phyloP scores from a whole-genome alignment of 64 coral and sea anemone genomes.

The Hydrozoanthus tunicans region DNA sequence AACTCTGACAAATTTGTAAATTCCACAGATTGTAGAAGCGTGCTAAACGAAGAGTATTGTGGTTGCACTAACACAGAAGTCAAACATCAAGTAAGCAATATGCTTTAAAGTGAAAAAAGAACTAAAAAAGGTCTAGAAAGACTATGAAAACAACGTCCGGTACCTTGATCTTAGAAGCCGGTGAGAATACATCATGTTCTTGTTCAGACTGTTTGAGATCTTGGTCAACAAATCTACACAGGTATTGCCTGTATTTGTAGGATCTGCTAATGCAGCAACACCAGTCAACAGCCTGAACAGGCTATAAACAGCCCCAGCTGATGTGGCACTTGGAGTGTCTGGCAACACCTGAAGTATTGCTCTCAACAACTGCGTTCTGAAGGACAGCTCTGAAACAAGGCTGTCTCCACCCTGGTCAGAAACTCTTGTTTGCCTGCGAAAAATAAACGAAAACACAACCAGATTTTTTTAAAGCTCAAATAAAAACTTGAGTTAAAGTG shows the following conservation, averaged over 20 bases:
- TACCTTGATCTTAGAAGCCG: constrained; percentile 45
- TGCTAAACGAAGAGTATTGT: too few relatives aligned
- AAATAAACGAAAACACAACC: not conserved
- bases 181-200: not conserved
- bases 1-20: too few relatives aligned
- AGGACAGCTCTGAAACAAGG: constrained; percentile 54
- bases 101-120: too few relatives aligned
- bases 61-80: too few relatives aligned
- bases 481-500: not conserved
- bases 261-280: constrained; percentile 66
- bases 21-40: too few relatives aligned
- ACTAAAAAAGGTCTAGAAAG: too few relatives aligned
- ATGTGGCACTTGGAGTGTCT: constrained; percentile 54
- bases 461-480: not conserved
- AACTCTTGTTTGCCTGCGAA: constrained; percentile 57
- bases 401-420: constrained; percentile 20
- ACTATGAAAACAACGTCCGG: too few relatives aligned
- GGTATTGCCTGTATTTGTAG: constrained; percentile 43
- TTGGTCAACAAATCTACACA: constrained; percentile 75
- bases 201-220: constrained; percentile 55
- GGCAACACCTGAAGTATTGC: constrained; percentile 78
- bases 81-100: too few relatives aligned
- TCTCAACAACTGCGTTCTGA: constrained; percentile 60
- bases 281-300: constrained; percentile 78
- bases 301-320: constrained; percentile 79